Evolutionary conservation across 2,113 vertebrate genomes (phyloP).

Genomic region (Muscicapa adusta): DNA sequence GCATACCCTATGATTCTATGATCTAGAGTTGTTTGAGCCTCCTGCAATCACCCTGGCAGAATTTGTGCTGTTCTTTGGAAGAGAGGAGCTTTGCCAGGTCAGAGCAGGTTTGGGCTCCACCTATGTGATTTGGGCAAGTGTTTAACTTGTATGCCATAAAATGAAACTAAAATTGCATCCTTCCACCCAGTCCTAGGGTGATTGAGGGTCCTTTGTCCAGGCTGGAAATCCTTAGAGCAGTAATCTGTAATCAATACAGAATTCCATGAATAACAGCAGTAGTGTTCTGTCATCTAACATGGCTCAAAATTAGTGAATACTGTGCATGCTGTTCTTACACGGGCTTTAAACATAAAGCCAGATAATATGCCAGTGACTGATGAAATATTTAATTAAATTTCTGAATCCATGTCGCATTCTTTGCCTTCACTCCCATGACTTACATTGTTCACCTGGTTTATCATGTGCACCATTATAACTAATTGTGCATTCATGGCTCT

Average conservation of each 20-base stretch:
- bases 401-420: not conserved
- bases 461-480: constrained; percentile 91
- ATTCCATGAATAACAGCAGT: not conserved
- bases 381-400: not conserved
- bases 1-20: not conserved
- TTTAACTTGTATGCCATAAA: not conserved
- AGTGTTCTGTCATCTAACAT: not conserved
- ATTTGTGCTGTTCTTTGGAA: not conserved
- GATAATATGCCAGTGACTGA: not conserved
- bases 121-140: not conserved
- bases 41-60: not conserved
- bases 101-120: not conserved
- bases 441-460: constrained; percentile 91
- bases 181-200: not conserved
- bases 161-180: not conserved
- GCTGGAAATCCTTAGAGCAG: not conserved
- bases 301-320: not conserved
- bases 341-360: not conserved
- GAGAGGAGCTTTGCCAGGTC: not conserved
- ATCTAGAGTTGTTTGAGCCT: not conserved
- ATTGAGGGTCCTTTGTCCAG: not conserved
- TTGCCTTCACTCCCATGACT: constrained; percentile 79
- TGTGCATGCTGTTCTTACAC: not conserved
- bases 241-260: not conserved
- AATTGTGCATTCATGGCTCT: constrained; percentile 95